Conservation (phyloP, 2,113 vertebrate species). For the Triplophysa rosa region DNA sequence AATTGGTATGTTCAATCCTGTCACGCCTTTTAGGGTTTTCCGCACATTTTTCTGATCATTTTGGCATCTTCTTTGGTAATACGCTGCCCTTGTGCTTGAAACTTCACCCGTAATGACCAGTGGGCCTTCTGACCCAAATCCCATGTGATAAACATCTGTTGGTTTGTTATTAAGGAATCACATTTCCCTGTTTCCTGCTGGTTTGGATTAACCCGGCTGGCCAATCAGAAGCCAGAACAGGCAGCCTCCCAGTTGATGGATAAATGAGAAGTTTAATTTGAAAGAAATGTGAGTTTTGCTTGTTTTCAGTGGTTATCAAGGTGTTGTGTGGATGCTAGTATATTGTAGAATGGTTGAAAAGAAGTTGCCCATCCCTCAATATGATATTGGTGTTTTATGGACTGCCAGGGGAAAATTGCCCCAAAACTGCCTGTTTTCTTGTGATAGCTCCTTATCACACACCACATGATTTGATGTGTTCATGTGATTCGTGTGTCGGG, state of each 20-base stretch:
- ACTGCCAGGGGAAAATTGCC: too few relatives aligned
- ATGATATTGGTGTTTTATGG: too few relatives aligned
- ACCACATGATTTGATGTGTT: too few relatives aligned
- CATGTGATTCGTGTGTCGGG: constrained; percentile 8
- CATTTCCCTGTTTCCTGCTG: neutral
- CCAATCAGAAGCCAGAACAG: neutral
- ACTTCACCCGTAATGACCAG: constrained; percentile 16
- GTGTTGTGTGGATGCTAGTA: too few relatives aligned
- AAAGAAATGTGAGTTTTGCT: neutral
- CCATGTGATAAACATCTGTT: constrained; percentile 15
- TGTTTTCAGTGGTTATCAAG: neutral
- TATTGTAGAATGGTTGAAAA: too few relatives aligned
- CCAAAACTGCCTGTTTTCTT: too few relatives aligned
- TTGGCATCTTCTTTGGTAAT: constrained; percentile 29
- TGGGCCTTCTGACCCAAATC: constrained; percentile 25
- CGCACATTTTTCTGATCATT: constrained; percentile 9
- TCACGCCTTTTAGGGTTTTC: constrained; percentile 39
- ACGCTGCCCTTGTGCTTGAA: constrained; percentile 5
- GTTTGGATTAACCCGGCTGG: neutral
- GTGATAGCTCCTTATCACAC: too few relatives aligned
- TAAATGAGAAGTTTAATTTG: neutral
- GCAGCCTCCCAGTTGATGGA: neutral
- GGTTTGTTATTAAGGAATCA: neutral
- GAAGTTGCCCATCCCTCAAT: too few relatives aligned
- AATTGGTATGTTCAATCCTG: constrained; percentile 51